Evolutionary conservation across 2,888 invertebrate genomes (phyloP), one percentile per base, ranked within the genome.

Genomic region (Tortricodes alternella): DNA sequence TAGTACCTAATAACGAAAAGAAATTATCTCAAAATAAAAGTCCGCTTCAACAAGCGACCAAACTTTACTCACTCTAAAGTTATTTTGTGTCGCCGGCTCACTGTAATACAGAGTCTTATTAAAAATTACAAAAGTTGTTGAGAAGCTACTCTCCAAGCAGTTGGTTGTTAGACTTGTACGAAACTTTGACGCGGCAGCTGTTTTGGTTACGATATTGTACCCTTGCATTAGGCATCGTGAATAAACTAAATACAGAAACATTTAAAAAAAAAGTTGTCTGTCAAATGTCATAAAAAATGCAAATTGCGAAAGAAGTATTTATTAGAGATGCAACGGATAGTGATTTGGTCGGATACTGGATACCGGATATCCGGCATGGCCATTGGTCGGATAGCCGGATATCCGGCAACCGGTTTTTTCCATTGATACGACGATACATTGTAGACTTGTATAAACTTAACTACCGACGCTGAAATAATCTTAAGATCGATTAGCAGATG

Each of bases 41-140:
- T 37, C 37, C 13, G 34, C 32, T 21, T 13, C 19, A 46, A 21
- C 32, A 21, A 32, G 46, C 29, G 19, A 13, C 46, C 18, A 37
- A 56, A 50, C 37, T 56, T 56, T 29, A 9, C 21, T 16, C 24
- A 6, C 49, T 39, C 65, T 53, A 29, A 55, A 38, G 53, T 60
- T 58, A 49, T 46, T 62, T 64, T 59, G 64, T 67, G 64, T 61
- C 64, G 62, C 68, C 71, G 65, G 62, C 62, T 71, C 61, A 73
- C 72, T 71, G 72, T 76, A 71, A 67, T 70, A 75, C 70, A 67
- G 65, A 67, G 66, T 66, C 73, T 77, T 78, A 79, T 83, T 81
- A 81, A 82, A 83, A 82, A 83, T 56, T 79, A 80, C 80, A 76
- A 73, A 78, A 76, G 75, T 77, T 68, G 67, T 65, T 64, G 49